Conservation (phyloP, 2,113 vertebrate species). For the Cyrtonyx montezumae region DNA sequence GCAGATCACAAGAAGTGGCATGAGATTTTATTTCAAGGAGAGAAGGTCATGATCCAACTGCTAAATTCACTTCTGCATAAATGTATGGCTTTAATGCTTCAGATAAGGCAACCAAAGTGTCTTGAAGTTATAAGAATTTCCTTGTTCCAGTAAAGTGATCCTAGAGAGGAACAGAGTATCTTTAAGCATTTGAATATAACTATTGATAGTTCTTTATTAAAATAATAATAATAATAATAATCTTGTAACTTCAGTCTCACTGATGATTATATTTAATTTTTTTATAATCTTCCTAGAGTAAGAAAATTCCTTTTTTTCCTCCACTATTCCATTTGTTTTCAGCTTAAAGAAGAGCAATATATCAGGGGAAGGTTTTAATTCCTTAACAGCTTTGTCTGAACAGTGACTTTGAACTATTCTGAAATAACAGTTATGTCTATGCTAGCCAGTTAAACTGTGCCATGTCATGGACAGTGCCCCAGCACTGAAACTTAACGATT, state of each 20-base stretch:
- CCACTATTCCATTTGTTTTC: not conserved
- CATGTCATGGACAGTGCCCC: too few species aligned
- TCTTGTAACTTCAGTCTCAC: not conserved
- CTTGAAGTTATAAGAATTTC: not conserved
- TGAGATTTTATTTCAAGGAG: not conserved
- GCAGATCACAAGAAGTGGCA: not conserved
- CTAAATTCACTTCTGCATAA: not conserved
- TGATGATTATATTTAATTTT: not conserved
- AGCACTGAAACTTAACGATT: not conserved
- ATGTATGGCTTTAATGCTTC: not conserved
- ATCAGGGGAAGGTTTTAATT: not conserved
- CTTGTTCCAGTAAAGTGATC: not conserved
- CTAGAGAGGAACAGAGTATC: not conserved
- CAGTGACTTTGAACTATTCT: not conserved
- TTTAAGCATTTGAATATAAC: not conserved
- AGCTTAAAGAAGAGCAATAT: not conserved
- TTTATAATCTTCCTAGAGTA: not conserved
- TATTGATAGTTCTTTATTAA: not conserved
- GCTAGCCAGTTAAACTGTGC: not conserved
- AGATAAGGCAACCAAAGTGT: not conserved
- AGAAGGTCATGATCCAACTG: not conserved
- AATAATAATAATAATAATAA: not conserved
- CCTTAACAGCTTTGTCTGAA: rapidly evolving
- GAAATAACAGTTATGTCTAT: not conserved
- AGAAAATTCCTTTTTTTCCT: not conserved